Base-by-base conservation (phyloP, 2,113 vertebrate genomes). In the Chaenocephalus aceratus region DNA sequence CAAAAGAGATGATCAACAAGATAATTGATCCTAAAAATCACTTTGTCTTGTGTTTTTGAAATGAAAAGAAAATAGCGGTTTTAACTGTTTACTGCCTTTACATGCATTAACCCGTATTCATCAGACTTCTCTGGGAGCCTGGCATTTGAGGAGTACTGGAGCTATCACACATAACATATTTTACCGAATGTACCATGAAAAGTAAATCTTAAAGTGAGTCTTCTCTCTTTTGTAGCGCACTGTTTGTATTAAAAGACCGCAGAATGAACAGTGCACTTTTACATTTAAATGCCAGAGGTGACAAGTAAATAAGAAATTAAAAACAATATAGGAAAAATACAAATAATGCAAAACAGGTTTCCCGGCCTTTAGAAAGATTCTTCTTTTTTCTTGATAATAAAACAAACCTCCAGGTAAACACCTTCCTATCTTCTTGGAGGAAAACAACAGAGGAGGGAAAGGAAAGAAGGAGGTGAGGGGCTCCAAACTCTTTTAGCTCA, bases 401-500 rank as follows among this genome's bases (percentile, higher is more conserved):
- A 88, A 84, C 58, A 79, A 66, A 85, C 74, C 64, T 84, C 70
- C n/a, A 56, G 36, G 56, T 79, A 72, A 90, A 88, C 57, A 76
- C 56, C 80, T 66, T 82, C 66, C 48, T 34, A 44, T 74, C 64
- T 88, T 80, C 67, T 87, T 44, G 46, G 48, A 76, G 69, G 68
- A 44, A 79, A 74, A 61, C 77, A 30, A 30, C 30, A 30, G 15
- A 13, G 16, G 14, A 46, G 14, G 13, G 16, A 9, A 30, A 10
- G n/a, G 71, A 48, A 21, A 30, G 1, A 2, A 36, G 59, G 45
- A 75, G 56, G 23, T 7, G 6, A 44, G 2, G 5, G 4, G 12
- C 45, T 73, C 36, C 72, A 3, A 41, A 74, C 88, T 59, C 85
- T 82, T 89, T 96, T 96, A 99, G 93, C 97, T 99, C 78, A 96